These are phyloP conservation scores for Agrotis puta DNA, from an alignment of 2,888 invertebrate genomes.

Conservation along the genomic window DNA sequence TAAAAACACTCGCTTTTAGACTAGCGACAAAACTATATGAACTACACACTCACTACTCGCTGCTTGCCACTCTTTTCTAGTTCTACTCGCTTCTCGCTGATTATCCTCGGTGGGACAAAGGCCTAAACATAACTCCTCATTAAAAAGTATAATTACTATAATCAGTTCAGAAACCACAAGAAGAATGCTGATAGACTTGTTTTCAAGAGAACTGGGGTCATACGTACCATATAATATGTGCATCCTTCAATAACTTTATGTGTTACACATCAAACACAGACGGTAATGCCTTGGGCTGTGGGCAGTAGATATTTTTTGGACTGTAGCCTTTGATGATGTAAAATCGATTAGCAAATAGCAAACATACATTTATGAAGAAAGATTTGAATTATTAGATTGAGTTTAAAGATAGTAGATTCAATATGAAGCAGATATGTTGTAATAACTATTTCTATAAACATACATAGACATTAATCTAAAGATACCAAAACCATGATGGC, in stretches of 20 bases:
- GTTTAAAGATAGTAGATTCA: background rate
- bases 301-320: background rate
- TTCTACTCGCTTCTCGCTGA: too few relatives aligned
- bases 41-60: too few relatives aligned
- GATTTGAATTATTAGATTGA: background rate
- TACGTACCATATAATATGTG: background rate
- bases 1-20: too few relatives aligned
- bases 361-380: background rate
- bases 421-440: background rate
- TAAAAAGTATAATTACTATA: slow-evolving; percentile 18
- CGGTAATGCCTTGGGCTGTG: background rate
- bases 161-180: background rate
- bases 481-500: slow-evolving; percentile 3
- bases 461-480: background rate
- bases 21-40: too few relatives aligned
- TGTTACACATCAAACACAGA: background rate
- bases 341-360: background rate
- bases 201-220: background rate
- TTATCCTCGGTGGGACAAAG: too few relatives aligned
- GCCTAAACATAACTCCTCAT: background rate
- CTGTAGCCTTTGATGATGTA: background rate
- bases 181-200: slow-evolving; percentile 3
- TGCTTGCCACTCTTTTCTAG: too few relatives aligned
- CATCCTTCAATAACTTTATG: background rate
- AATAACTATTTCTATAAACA: background rate